Evolutionary conservation across 2,113 vertebrate species (phyloP).

Genomic region (Piaya cayana): DNA sequence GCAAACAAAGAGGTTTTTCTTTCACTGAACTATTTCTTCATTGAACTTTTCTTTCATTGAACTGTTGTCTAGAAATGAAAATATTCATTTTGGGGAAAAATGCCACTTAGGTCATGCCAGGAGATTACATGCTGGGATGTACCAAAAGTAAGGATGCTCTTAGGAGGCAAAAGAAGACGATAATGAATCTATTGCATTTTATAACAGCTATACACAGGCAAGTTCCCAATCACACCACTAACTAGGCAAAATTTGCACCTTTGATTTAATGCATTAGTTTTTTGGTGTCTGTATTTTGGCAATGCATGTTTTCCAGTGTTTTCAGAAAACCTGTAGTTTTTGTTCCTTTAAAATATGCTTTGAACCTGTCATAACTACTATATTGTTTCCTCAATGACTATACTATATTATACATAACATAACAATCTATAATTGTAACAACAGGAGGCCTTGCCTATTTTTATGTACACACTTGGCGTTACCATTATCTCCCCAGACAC

Average conservation of each 20-base stretch:
- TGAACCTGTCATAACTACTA: background rate
- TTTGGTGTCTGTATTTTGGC: background rate
- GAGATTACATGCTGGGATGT: background rate
- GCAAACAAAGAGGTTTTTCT: background rate
- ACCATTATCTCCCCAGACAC: background rate
- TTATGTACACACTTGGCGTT: background rate
- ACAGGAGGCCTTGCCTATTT: background rate
- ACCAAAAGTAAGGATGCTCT: background rate
- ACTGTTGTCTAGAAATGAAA: background rate
- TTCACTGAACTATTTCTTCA: background rate
- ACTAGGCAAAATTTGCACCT: background rate
- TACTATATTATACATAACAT: background rate
- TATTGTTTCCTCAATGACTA: background rate
- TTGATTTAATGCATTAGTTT: background rate
- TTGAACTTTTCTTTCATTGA: background rate
- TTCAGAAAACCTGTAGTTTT: background rate
- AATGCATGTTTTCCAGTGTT: background rate
- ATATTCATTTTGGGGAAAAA: background rate
- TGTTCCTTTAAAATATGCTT: background rate
- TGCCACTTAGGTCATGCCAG: background rate
- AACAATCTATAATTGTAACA: background rate
- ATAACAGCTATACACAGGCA: background rate
- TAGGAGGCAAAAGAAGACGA: background rate
- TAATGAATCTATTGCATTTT: background rate
- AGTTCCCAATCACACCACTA: background rate